These are phyloP conservation scores for Drosophila kambysellisi DNA, from an alignment of 2,888 invertebrate genomes.

Conservation along the genomic window DNA sequence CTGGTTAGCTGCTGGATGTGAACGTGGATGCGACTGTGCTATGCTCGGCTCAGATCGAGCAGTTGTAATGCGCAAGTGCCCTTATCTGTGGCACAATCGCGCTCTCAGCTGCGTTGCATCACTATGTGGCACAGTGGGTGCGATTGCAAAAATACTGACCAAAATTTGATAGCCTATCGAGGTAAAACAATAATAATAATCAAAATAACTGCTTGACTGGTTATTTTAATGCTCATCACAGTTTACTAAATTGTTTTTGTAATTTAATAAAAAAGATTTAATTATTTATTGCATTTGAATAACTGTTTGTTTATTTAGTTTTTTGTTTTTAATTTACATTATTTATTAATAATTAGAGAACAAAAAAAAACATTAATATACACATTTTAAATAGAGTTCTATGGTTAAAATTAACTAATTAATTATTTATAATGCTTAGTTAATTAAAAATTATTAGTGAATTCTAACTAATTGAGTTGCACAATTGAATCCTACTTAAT, in stretches of 20 bases:
- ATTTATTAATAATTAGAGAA: not conserved
- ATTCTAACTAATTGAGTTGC: no score
- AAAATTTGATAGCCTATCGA: not conserved
- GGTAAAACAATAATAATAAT: no score
- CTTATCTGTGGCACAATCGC: slow-evolving; percentile 79
- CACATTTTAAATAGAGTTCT: not conserved
- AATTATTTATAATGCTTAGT: no score
- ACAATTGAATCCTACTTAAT: not conserved
- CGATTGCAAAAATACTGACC: not conserved
- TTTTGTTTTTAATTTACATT: no score
- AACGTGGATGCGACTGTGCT: slow-evolving; percentile 38
- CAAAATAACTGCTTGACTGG: not conserved
- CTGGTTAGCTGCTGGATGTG: slow-evolving; percentile 24
- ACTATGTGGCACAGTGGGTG: slow-evolving; percentile 38
- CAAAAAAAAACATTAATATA: not conserved
- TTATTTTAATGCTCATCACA: not conserved
- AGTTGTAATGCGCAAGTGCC: slow-evolving; percentile 79
- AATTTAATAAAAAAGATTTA: not conserved
- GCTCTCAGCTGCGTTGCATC: slow-evolving; percentile 48
- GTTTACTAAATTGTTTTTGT: rapidly evolving
- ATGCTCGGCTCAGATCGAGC: slow-evolving; percentile 32
- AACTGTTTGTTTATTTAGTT: no score
- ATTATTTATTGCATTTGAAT: not conserved
- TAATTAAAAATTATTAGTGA: not conserved
- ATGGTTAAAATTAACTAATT: not conserved